These are phyloP conservation scores for Parnassius apollo DNA, from an alignment of 2,888 invertebrate genomes.

Conservation along the genomic window DNA sequence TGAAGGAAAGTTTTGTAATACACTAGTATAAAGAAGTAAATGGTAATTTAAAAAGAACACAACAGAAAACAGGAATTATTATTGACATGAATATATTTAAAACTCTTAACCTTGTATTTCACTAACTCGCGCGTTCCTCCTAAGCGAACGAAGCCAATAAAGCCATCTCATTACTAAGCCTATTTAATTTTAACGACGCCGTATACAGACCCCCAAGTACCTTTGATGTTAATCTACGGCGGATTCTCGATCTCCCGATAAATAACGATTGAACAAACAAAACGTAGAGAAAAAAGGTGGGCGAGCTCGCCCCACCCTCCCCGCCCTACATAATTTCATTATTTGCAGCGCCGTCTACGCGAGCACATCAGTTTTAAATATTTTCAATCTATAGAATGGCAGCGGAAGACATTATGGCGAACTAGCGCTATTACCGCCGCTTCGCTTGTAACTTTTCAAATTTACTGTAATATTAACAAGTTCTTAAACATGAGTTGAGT, in stretches of 20 bases:
- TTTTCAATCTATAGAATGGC: constrained; percentile 36
- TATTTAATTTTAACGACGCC: constrained; percentile 64
- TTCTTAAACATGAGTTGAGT: no score
- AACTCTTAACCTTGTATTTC: not conserved
- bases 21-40: no score
- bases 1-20: no score
- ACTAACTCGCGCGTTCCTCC: constrained; percentile 26
- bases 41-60: no score
- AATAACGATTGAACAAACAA: constrained; percentile 71
- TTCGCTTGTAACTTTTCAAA: not conserved
- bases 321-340: constrained; percentile 60
- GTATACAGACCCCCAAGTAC: constrained; percentile 43
- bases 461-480: not conserved
- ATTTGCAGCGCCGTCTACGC: constrained; percentile 49
- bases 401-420: constrained; percentile 25
- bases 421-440: constrained; percentile 12
- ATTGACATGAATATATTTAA: no score
- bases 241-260: constrained; percentile 65
- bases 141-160: constrained; percentile 30
- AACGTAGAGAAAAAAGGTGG: constrained; percentile 51
- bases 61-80: no score
- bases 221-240: constrained; percentile 72
- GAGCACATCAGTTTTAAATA: constrained; percentile 43
- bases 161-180: constrained; percentile 43
- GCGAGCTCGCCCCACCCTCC: constrained; percentile 31